A percentile compares a stretch with the other conserved stretches of the same genome.
These are phyloP conservation scores for Clarias fuscus DNA, from an alignment of 2,797 vertebrate genomes.

Conservation along the genomic window DNA sequence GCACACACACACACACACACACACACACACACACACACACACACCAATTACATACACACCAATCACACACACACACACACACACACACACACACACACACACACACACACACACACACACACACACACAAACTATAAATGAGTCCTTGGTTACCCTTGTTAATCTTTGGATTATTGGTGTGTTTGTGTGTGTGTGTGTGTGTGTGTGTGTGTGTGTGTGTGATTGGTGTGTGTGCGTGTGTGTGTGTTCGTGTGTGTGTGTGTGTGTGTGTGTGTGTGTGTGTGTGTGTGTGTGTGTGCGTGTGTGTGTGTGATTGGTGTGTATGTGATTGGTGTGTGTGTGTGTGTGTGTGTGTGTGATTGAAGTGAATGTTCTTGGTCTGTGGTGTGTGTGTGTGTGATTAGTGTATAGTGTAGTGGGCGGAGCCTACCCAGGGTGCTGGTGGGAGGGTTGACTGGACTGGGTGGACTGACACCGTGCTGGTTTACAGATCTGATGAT, in stretches of 20 bases:
- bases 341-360: neutral
- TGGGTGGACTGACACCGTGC: constrained; percentile 82
- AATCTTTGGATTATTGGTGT: neutral
- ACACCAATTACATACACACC: too few relatives aligned
- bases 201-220: neutral
- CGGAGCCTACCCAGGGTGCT: constrained; percentile 82
- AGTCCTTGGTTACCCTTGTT: neutral
- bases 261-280: neutral
- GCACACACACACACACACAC: too few relatives aligned
- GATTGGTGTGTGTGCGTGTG: neutral
- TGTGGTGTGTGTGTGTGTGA: constrained; percentile 50
- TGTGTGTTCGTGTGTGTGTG: neutral
- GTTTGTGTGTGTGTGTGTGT: constrained; percentile 25
- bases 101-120: too few relatives aligned
- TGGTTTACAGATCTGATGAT: constrained; percentile 82
- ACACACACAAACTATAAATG: too few relatives aligned
- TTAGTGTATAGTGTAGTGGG: neutral
- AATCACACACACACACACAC: too few relatives aligned
- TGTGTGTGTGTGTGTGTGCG: neutral
- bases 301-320: neutral
- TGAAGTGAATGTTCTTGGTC: neutral
- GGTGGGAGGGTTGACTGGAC: constrained; percentile 76
- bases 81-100: too few relatives aligned
- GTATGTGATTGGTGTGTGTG: neutral
- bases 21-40: too few relatives aligned